Evolutionary conservation across 2,888 invertebrate genomes (phyloP).

Genomic region (Coremacera marginata): DNA sequence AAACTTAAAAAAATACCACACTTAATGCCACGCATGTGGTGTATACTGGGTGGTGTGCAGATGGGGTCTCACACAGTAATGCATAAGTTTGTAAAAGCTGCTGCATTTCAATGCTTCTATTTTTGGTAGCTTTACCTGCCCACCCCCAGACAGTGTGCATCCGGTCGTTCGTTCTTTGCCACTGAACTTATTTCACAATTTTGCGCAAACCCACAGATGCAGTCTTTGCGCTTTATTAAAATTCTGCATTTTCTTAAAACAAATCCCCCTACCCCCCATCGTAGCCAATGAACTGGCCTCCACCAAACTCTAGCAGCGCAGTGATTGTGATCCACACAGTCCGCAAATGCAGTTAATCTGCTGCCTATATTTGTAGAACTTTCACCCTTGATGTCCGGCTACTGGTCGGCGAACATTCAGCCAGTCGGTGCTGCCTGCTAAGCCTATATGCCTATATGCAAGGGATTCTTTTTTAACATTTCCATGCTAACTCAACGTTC

Average conservation of each 20-base stretch:
- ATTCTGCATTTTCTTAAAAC: background rate
- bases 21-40: no score
- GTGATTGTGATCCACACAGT: no score
- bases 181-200: no score
- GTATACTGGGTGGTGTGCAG: no score
- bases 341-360: background rate
- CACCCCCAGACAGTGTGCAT: no score
- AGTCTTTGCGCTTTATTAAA: background rate
- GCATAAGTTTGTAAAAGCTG: conserved; percentile 13
- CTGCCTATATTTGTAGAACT: conserved; percentile 1
- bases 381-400: conserved; percentile 32
- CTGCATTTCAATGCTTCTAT: background rate
- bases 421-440: background rate
- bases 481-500: no score
- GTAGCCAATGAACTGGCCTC: background rate
- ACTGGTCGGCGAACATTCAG: background rate
- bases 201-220: background rate
- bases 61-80: no score
- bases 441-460: background rate
- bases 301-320: no score
- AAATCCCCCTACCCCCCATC: background rate
- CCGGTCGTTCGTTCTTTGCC: no score
- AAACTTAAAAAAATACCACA: background rate
- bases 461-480: no score
- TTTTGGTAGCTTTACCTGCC: no score